Base-by-base conservation (phyloP, 2,797 vertebrate genomes). In the Todus mexicanus region DNA sequence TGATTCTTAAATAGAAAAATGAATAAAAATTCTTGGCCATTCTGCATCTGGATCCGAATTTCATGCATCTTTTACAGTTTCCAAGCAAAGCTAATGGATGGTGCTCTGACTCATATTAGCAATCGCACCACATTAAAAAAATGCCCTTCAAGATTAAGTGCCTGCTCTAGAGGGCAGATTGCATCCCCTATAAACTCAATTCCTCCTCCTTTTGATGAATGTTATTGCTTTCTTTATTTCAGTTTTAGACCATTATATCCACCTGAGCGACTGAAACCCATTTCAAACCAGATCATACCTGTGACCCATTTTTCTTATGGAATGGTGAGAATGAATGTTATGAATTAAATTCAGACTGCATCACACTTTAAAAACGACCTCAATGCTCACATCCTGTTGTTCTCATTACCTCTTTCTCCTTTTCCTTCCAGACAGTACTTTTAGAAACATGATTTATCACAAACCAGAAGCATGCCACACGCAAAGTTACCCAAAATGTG, bases 191-290 rank as follows among this genome's bases (percentile, higher is more conserved):
- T 43, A 94, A 95, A 91, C 66, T 91, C 90, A 86, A 75, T 92
- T 95, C 75, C 59, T 92, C 29, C 66, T 66, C 63, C 65, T 59
- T 56, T 64, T 93, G 90, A 96, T 90, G 21, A 90, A 94, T 88
- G 69, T 63, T 83, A 93, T 76, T 73, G 53, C 50, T 84, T 82
- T 2, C 79, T 95, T 92, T 65, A 78, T 94, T 97, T 95, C 76
- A 43, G 13, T 80, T 95, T 95, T 88, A 86, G 88, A 57, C 71
- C 75, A 45, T 92, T 90, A 91, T 60, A 84, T 35, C 3, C 4
- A 87, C 64, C 76, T 74, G 64, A 79, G 65, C 29, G 11, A 59
- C 88, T 72, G 74, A 92, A 86, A 63, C 51, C 48, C 45, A 57
- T 91, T 94, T 84, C 61, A 87, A 92, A 78, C 59, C 48, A 87